Evolutionary conservation across 2,797 vertebrate species (phyloP).

Genomic region (Cirrhinus mrigala): DNA sequence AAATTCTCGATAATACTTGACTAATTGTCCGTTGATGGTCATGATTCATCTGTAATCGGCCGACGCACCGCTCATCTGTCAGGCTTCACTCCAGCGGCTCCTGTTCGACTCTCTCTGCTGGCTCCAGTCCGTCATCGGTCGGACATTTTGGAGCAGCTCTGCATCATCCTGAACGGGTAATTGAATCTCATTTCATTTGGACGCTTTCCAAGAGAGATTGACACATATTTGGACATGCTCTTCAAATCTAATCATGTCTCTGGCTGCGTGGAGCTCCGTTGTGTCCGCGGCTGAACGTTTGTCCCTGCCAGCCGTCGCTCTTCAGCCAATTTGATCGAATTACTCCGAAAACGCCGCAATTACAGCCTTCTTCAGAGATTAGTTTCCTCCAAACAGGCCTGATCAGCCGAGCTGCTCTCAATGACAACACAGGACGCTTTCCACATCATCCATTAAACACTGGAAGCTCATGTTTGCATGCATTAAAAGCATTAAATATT

Average conservation of each 20-base stretch:
- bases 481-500: not conserved
- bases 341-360: slow-evolving; percentile 29
- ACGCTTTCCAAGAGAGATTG: slow-evolving; percentile 39
- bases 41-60: not conserved
- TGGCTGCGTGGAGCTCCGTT: slow-evolving; percentile 12
- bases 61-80: not conserved
- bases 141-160: slow-evolving; percentile 10
- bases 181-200: slow-evolving; percentile 19
- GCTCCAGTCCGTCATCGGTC: not conserved
- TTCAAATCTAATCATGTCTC: slow-evolving; percentile 46
- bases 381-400: slow-evolving; percentile 1
- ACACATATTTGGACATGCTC: slow-evolving; percentile 22
- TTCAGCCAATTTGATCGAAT: slow-evolving; percentile 38
- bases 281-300: not conserved
- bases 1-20: not conserved
- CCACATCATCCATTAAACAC: not conserved
- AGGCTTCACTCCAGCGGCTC: not conserved
- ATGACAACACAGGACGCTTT: not conserved
- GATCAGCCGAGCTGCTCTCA: not conserved
- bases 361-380: slow-evolving; percentile 25
- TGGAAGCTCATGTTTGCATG: not conserved
- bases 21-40: not conserved
- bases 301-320: slow-evolving; percentile 5
- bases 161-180: not conserved
- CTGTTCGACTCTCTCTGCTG: slow-evolving; percentile 1